Base-by-base conservation (phyloP, 2,888 invertebrate species). In the Penaeus monodon region DNA sequence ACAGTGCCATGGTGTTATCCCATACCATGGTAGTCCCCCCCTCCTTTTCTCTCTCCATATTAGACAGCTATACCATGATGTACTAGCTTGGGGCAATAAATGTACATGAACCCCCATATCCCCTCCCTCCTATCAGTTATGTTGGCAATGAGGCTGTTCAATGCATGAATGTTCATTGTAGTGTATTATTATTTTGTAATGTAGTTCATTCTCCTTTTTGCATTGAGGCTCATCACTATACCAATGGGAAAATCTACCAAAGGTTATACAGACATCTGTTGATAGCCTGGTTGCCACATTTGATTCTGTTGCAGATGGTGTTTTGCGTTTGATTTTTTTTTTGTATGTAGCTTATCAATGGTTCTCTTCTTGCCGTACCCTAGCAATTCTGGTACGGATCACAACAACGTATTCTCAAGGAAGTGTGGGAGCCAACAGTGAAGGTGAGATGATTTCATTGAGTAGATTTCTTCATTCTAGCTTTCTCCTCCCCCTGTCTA, bases 351-450 rank as follows among this genome's bases (percentile, higher is more conserved):
- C 85, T 88, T 88, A 85, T 88, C 83, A 83, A 64, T 85, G 85
- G 85, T 85, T 88, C 66, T 85, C 73, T 88, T 86, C 83, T 82
- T 82, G 81, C 70, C 63, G 85, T 82, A 85, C 70, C 78, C 82
- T 94, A 96, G 95, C 96, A 96, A 91, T 95, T 95, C 91, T 96
- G 96, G 95, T 96, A 95, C 91, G 96, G 96, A 81, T 96, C 96
- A 24, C 95, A 95, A 91, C 95, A 95, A 91, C 95, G 96, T 74
- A 94, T 96, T 89, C 95, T 96, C 91, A 93, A 93, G 92, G 94
- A 94, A 91, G 91, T 93, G 91, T 94, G 94, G 94, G 94, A 95
- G 92, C 94, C 94, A 79, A 92, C 93, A 90, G 92, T 92, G 70
- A 93, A 93, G 93, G 93, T 93, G 92, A 92, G 93, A 84, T 85